A percentile compares a stretch with the other conserved stretches of the same genome.
Conservation (phyloP, 2,113 vertebrate species). For the Crocuta crocuta region DNA sequence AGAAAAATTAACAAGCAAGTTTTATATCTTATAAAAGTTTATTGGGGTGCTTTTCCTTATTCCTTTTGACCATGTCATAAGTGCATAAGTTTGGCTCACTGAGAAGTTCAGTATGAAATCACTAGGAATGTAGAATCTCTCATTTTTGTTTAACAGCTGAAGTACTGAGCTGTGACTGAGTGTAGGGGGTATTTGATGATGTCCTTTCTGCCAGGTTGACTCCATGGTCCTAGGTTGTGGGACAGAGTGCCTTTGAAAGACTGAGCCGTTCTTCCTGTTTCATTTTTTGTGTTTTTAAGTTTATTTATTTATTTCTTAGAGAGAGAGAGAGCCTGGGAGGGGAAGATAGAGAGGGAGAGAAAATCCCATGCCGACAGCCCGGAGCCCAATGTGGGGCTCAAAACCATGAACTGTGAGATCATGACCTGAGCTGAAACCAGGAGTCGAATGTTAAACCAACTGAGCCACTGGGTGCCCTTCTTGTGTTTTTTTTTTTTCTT, state of each 20-base stretch:
- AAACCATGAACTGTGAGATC: too few species aligned
- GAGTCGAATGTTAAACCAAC: too few species aligned
- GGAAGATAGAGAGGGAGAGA: too few species aligned
- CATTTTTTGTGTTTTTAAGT: background rate
- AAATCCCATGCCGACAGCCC: too few species aligned
- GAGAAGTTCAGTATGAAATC: background rate
- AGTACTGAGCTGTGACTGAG: background rate
- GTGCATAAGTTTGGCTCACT: background rate
- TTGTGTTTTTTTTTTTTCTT: background rate
- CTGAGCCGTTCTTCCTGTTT: background rate
- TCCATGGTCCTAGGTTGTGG: background rate
- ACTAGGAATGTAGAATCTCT: background rate
- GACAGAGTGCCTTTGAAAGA: background rate
- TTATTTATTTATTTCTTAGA: too few species aligned
- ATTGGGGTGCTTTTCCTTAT: background rate
- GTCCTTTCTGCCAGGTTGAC: background rate
- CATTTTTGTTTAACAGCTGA: background rate
- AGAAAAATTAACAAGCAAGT: constrained; percentile 29
- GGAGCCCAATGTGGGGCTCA: too few species aligned
- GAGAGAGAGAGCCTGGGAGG: too few species aligned
- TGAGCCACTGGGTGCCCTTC: too few species aligned
- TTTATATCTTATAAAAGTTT: constrained; percentile 39
- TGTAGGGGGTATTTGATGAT: background rate
- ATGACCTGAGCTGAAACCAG: too few species aligned
- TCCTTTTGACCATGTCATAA: background rate